Evolutionary conservation across 2,797 vertebrate genomes (phyloP).

Genomic region (Xyrichtys novacula): DNA sequence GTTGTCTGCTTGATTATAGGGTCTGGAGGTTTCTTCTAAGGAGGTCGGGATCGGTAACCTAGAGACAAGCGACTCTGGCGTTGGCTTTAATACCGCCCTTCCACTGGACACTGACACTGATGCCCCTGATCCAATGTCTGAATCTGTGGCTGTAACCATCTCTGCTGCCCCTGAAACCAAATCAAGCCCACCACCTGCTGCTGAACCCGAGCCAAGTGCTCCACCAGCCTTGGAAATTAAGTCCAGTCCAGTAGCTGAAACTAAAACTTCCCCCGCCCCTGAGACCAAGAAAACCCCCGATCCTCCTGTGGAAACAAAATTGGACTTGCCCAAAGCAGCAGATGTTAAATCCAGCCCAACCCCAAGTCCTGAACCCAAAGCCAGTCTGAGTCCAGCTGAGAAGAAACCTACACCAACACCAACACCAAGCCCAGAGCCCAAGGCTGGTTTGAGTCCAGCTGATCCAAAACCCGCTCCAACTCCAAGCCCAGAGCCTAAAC

Average conservation of each 20-base stretch:
- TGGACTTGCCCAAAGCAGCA: constrained; percentile 67
- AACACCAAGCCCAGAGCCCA: constrained; percentile 72
- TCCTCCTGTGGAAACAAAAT: constrained; percentile 60
- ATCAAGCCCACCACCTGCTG: constrained; percentile 58
- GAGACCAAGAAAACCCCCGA: constrained; percentile 66
- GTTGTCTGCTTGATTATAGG: constrained; percentile 70
- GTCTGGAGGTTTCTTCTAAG: constrained; percentile 87
- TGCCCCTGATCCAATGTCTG: constrained; percentile 76
- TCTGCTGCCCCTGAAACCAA: constrained; percentile 67
- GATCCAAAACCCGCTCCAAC: constrained; percentile 72
- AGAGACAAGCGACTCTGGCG: constrained; percentile 88
- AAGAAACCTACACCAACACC: constrained; percentile 69
- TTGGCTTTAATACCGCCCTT: constrained; percentile 87
- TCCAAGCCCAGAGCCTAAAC: constrained; percentile 73
- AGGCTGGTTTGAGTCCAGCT: constrained; percentile 55
- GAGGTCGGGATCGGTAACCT: constrained; percentile 84
- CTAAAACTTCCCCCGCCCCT: constrained; percentile 58
- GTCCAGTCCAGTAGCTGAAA: constrained; percentile 60
- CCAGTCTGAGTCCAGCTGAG: constrained; percentile 61
- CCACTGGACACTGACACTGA: constrained; percentile 88
- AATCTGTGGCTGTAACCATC: constrained; percentile 76
- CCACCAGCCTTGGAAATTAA: constrained; percentile 60
- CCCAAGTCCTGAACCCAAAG: constrained; percentile 74
- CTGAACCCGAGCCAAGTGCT: constrained; percentile 62
- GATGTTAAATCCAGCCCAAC: constrained; percentile 76